A percentile compares a stretch with the other conserved stretches of the same genome.
These are phyloP conservation scores for Campylomormyrus numenius DNA, from an alignment of 2,113 vertebrate genomes.

Conservation along the genomic window DNA sequence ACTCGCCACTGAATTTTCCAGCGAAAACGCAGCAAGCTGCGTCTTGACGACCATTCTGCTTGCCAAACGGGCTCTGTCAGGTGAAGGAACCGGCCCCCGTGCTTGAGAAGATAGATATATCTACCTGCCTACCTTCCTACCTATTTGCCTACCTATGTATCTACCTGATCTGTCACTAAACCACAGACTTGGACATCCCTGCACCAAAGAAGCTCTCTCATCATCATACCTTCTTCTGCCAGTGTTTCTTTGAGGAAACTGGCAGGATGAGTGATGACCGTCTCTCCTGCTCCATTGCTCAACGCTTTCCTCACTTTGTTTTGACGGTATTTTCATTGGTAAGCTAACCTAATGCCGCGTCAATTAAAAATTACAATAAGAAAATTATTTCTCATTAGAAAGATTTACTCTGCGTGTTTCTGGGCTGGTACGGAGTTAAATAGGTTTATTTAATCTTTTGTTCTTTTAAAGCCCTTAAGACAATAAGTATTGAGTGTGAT, in stretches of 20 bases:
- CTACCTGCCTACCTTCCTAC: not conserved
- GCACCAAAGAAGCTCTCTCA: not conserved
- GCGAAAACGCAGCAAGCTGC: constrained; percentile 55
- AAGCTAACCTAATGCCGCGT: not conserved
- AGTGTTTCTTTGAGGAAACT: not conserved
- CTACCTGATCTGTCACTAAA: not conserved
- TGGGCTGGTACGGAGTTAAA: not conserved
- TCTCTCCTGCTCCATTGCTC: not conserved
- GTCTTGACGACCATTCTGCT: constrained; percentile 47
- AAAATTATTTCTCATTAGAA: not conserved
- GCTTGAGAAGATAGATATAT: not conserved
- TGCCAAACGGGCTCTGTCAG: not conserved
- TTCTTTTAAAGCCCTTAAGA: not conserved
- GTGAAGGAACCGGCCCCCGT: not conserved
- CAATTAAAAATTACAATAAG: not conserved
- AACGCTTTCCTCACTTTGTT: not conserved
- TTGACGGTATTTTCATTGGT: not conserved
- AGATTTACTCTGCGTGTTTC: not conserved
- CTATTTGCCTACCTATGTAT: not conserved
- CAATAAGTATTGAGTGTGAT: not conserved
- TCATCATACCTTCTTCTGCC: not conserved
- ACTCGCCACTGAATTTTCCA: constrained; percentile 44
- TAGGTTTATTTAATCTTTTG: not conserved
- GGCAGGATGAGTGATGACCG: not conserved
- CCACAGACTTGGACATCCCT: not conserved